A percentile compares a stretch with the other conserved stretches of the same genome.
phyloP scores from a whole-genome alignment of 1,140 invertebrate genomes.

The Aphidius gifuensis region DNA sequence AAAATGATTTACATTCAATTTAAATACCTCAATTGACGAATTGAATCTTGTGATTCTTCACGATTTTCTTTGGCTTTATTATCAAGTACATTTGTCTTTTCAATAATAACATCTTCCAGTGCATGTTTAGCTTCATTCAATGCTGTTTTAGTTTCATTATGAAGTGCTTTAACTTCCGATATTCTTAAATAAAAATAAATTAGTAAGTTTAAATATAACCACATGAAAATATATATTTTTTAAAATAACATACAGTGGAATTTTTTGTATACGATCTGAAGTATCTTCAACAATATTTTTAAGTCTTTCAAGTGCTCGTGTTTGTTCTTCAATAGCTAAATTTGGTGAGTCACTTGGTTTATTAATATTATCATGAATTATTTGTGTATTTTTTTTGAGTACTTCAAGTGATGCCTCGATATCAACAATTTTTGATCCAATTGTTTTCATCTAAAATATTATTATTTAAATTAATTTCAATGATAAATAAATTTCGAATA shows the following conservation, averaged over 20 bases:
- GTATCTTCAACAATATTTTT: slow-evolving; percentile 42
- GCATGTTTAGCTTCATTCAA: slow-evolving; percentile 45
- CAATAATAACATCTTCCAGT: slow-evolving; percentile 38
- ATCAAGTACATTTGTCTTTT: slow-evolving; percentile 47
- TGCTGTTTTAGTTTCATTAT: slow-evolving; percentile 44
- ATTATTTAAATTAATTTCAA: slow-evolving; percentile 16
- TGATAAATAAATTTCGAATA: no score
- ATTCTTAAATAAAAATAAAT: slow-evolving; percentile 30
- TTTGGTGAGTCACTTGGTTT: slow-evolving; percentile 24
- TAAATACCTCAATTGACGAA: slow-evolving; percentile 40
- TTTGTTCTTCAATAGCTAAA: slow-evolving; percentile 35
- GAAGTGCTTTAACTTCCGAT: slow-evolving; percentile 38
- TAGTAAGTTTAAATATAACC: not conserved
- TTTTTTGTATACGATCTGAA: slow-evolving; percentile 36
- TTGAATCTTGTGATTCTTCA: slow-evolving; percentile 44
- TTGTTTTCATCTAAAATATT: slow-evolving; percentile 27
- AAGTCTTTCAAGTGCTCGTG: slow-evolving; percentile 31
- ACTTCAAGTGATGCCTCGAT: slow-evolving; percentile 32
- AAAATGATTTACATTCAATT: not conserved
- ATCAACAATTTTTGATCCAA: slow-evolving; percentile 26
- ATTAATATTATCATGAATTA: slow-evolving; percentile 16
- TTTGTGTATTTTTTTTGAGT: slow-evolving; percentile 23
- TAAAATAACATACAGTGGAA: slow-evolving; percentile 37
- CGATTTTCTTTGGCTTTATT: slow-evolving; percentile 50
- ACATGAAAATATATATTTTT: not conserved